Conservation (phyloP, 2,113 vertebrate genomes). For the Piprites chloris region DNA sequence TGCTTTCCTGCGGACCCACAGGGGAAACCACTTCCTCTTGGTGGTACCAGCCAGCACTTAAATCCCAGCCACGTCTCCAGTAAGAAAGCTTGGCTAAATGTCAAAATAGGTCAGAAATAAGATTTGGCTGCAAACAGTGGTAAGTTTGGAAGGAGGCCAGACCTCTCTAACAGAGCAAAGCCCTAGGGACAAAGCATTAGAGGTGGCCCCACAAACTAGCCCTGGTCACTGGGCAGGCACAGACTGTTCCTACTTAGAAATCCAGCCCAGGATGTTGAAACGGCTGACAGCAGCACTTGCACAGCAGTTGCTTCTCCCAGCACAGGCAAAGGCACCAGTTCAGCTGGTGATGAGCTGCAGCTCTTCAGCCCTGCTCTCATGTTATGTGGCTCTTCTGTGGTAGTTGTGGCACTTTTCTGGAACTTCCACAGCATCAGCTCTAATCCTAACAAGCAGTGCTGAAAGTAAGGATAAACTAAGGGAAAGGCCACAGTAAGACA, state of each 20-base stretch:
- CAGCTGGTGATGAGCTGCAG: background rate
- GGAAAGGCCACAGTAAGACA: background rate
- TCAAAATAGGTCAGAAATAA: background rate
- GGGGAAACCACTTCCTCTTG: background rate
- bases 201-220: background rate
- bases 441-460: background rate
- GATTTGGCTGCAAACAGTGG: background rate
- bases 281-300: background rate
- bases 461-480: background rate
- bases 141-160: background rate
- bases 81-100: background rate
- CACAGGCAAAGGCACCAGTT: background rate
- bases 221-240: background rate
- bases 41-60: background rate
- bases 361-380: background rate
- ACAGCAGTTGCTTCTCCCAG: background rate
- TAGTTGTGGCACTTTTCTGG: background rate
- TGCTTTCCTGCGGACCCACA: background rate
- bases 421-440: background rate
- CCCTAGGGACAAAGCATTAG: background rate
- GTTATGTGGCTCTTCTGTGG: no score
- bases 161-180: background rate
- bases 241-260: background rate
- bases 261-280: background rate
- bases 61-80: background rate